These are phyloP conservation scores for Scaptomyza caliginosa DNA, from an alignment of 2,888 invertebrate genomes.

Conservation along the genomic window DNA sequence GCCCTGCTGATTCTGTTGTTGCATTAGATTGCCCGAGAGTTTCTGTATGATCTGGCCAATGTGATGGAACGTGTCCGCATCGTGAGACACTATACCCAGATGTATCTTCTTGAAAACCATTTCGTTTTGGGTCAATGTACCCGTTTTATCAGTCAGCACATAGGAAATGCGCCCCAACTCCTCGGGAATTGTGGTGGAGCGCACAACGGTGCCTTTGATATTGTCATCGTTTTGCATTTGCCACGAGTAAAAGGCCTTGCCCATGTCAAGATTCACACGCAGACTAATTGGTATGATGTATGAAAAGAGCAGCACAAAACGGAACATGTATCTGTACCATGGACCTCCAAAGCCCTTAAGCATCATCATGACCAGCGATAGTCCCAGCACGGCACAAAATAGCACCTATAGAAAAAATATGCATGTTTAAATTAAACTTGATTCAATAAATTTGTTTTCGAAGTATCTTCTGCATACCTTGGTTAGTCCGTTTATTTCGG, in stretches of 20 bases:
- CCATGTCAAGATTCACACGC: slow-evolving; percentile 99
- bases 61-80: slow-evolving; percentile 86
- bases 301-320: slow-evolving; percentile 98
- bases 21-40: slow-evolving; percentile 71
- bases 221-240: slow-evolving; percentile 96
- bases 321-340: slow-evolving; percentile 98
- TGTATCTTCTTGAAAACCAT: slow-evolving; percentile 99
- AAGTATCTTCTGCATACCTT: slow-evolving; percentile 87
- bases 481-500: slow-evolving; percentile 98
- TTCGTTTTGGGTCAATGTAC: slow-evolving; percentile 98
- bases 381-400: slow-evolving; percentile 94
- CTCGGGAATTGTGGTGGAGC: slow-evolving; percentile 99
- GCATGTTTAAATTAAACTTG: not conserved
- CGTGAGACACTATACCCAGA: slow-evolving; percentile 96
- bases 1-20: slow-evolving; percentile 69
- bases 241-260: slow-evolving; percentile 98
- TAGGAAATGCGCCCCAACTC: slow-evolving; percentile 98
- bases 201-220: slow-evolving; percentile 96
- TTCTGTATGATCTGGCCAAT: slow-evolving; percentile 82
- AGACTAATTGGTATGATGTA: slow-evolving; percentile 99
- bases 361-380: slow-evolving; percentile 97
- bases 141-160: slow-evolving; percentile 98
- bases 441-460: not conserved
- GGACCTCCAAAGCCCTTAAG: slow-evolving; percentile 98
- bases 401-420: slow-evolving; percentile 86